These are phyloP conservation scores for Stenodera caucasica DNA, from an alignment of 2,888 invertebrate genomes.

Conservation along the genomic window DNA sequence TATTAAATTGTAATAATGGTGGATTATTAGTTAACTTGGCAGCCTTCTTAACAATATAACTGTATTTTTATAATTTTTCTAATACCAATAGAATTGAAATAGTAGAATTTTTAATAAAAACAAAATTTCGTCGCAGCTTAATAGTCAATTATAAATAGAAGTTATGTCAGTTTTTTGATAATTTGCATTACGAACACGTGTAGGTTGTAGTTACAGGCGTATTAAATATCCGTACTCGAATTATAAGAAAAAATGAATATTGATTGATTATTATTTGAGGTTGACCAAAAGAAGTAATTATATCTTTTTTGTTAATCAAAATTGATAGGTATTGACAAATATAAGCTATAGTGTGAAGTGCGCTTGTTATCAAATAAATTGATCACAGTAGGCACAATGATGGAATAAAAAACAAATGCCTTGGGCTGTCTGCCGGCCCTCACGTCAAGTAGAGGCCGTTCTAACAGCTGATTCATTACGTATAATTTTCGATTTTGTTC, in stretches of 20 bases:
- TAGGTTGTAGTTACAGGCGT: slow-evolving; percentile 20
- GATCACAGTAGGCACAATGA: background rate
- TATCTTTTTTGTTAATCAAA: background rate
- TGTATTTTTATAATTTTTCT: background rate
- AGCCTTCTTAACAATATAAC: background rate
- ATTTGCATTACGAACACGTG: slow-evolving; percentile 30
- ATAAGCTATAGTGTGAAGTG: too few relatives aligned
- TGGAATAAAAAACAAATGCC: background rate
- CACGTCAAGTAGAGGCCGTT: background rate
- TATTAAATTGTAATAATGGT: background rate
- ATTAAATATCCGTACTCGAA: slow-evolving; percentile 3
- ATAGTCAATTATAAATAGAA: slow-evolving; percentile 31
- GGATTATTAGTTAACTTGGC: background rate
- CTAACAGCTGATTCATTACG: background rate
- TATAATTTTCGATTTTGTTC: background rate
- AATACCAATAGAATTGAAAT: too few relatives aligned
- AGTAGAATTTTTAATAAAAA: too few relatives aligned
- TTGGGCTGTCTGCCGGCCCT: background rate
- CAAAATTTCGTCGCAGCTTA: background rate
- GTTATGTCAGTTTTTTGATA: slow-evolving; percentile 32
- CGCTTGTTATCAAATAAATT: background rate
- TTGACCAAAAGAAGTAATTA: too few relatives aligned
- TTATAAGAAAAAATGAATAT: background rate
- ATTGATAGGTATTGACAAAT: background rate
- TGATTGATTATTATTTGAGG: background rate